Base-by-base conservation (phyloP, 2,113 vertebrate species). In the Chloroceryle aenea region DNA sequence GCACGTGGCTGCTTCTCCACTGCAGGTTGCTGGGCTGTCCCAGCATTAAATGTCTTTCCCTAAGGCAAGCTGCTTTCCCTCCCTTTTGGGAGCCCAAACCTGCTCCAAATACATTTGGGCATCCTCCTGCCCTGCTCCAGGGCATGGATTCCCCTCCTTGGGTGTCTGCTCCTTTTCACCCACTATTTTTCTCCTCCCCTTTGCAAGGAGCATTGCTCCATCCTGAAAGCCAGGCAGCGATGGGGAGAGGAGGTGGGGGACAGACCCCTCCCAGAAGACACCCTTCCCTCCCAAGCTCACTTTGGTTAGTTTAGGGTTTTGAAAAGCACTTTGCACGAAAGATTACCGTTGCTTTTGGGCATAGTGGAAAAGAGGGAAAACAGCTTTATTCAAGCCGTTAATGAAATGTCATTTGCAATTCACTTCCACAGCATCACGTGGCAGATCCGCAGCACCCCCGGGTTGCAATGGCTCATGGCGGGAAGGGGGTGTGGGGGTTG, bases 321-420 rank as follows among this genome's bases (percentile, higher is more conserved):
- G 83, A 66, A 48, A 74, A 87, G 48, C 74, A 18, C 55, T 94
- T 91, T 34, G 85, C 19, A 9, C 17, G 0, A 53, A 64, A 76
- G 67, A 87, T 73, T 48, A 12, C 19, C 1, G 2, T 81, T 0
- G 92, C 87, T 97, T 94, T 97, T 83, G 95, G 97, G 87, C 87
- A 85, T 38, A 48, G 87, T 8, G 18, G 95, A 56, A 85, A 74
- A 75, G 95, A 92, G 93, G 94, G 87, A 91, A 90, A 97, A 95
- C 96, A 96, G 97, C 96, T 96, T 97, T 98, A 97, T 97, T 94
- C 94, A 73, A 97, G 96, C 96, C 18, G 77, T 91, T 98, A 98
- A 98, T 97, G 97, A 98, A 97, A 96, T 98, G 97, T 97, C 98
- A 97, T 97, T 93, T 96, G 94, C 74, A 90, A 96, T 97, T 97